Evolutionary conservation across 2,888 invertebrate genomes (phyloP).

Genomic region (Polydrusus cervinus): DNA sequence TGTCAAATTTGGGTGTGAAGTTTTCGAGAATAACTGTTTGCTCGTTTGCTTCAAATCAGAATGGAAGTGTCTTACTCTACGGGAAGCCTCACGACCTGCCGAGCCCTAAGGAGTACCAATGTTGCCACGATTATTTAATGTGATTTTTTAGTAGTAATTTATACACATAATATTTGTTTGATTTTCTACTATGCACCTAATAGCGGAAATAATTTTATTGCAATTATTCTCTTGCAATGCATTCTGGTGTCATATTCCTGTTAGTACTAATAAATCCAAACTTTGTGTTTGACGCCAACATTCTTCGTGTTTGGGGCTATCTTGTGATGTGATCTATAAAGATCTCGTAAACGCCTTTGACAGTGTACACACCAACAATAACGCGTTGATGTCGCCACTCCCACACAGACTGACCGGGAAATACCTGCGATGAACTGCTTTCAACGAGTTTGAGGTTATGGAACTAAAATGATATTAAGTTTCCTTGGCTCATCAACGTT

Average conservation of each 20-base stretch:
- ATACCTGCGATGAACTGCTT: slow-evolving; percentile 42
- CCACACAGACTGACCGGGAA: slow-evolving; percentile 43
- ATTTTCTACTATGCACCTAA: too few relatives aligned
- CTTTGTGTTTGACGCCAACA: slow-evolving; percentile 47
- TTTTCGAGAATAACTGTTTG: slow-evolving; percentile 18
- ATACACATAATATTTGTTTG: too few relatives aligned
- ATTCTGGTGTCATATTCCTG: slow-evolving; percentile 46
- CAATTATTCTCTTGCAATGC: background rate
- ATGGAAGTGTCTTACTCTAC: slow-evolving; percentile 64
- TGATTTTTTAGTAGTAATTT: background rate
- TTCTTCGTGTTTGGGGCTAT: slow-evolving; percentile 47
- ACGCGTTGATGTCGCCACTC: slow-evolving; percentile 52
- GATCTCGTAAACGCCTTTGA: slow-evolving; percentile 55
- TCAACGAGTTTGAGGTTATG: background rate
- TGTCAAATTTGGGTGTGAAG: slow-evolving; percentile 17
- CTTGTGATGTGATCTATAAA: slow-evolving; percentile 51
- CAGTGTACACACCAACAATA: slow-evolving; percentile 53
- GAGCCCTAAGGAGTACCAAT: slow-evolving; percentile 47
- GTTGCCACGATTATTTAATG: slow-evolving; percentile 1
- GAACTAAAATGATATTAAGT: background rate
- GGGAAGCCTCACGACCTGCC: slow-evolving; percentile 64
- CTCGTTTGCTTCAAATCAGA: slow-evolving; percentile 41
- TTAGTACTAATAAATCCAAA: slow-evolving; percentile 41
- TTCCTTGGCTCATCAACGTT: background rate
- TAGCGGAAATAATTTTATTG: too few relatives aligned